phyloP scores from a whole-genome alignment of 2,113 vertebrate species.

The Notarius lentiginosus region DNA sequence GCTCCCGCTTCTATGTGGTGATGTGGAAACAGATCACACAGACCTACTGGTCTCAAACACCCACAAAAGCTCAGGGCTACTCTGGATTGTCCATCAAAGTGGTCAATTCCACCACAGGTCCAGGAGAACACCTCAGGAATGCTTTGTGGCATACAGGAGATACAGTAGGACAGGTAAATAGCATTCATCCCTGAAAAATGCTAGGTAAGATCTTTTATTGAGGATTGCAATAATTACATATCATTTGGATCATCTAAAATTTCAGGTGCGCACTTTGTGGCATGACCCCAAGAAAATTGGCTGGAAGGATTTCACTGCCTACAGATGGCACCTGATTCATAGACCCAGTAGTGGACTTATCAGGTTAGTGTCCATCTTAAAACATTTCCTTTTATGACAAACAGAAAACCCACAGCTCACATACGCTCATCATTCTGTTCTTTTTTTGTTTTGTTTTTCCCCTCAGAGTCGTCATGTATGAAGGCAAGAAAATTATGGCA shows the following conservation, averaged over 20 bases:
- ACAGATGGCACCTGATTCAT: conserved; percentile 96
- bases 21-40: conserved; percentile 99
- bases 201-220: neutral
- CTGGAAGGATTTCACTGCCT: conserved; percentile 98
- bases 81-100: conserved; percentile 96
- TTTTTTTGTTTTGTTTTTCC: conserved; percentile 5
- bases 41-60: conserved; percentile 91
- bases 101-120: conserved; percentile 97
- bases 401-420: conserved; percentile 9
- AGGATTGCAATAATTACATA: neutral
- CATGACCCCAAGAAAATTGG: conserved; percentile 95
- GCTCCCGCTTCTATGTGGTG: conserved; percentile 96
- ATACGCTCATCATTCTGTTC: neutral
- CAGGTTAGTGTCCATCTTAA: conserved; percentile 74
- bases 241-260: conserved; percentile 33
- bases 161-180: conserved; percentile 87
- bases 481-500: conserved; percentile 98
- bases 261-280: conserved; percentile 94
- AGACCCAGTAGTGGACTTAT: conserved; percentile 96
- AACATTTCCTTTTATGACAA: neutral
- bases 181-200: neutral
- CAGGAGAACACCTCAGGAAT: conserved; percentile 95
- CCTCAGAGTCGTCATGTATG: conserved; percentile 92
- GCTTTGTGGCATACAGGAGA: conserved; percentile 98
- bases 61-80: conserved; percentile 95